phyloP scores from a whole-genome alignment of 2,113 vertebrate genomes.

The Varanus komodoensis region DNA sequence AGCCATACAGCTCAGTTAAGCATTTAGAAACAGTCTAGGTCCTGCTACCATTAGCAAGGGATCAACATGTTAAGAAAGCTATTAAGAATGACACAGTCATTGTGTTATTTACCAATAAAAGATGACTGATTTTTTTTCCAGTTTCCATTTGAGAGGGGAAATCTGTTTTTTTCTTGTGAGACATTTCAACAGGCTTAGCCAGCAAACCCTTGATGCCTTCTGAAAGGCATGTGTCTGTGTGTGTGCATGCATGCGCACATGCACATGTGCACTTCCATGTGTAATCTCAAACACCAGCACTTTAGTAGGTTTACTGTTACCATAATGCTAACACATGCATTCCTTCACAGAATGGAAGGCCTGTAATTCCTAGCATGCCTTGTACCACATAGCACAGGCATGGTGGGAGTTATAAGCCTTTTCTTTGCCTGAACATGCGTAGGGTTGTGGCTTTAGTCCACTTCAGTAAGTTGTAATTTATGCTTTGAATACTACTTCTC shows the following conservation, averaged over 20 bases:
- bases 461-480: background rate
- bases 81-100: conserved; percentile 47
- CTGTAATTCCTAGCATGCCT: too few relatives aligned
- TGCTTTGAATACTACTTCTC: background rate
- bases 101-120: conserved; percentile 12
- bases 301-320: background rate
- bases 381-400: too few relatives aligned
- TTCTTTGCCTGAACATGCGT: too few relatives aligned
- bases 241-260: too few relatives aligned
- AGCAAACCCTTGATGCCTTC: background rate
- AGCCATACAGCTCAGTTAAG: conserved; percentile 26
- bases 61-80: conserved; percentile 44
- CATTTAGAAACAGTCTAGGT: conserved; percentile 40
- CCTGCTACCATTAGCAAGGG: conserved; percentile 41
- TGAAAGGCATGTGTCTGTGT: background rate
- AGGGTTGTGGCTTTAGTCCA: background rate
- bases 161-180: background rate
- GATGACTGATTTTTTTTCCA: conserved; percentile 43
- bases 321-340: background rate
- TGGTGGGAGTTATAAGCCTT: too few relatives aligned
- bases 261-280: too few relatives aligned
- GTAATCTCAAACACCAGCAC: background rate
- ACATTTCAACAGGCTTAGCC: background rate
- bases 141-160: conserved; percentile 25
- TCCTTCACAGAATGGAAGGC: too few relatives aligned